These are phyloP conservation scores for Threskiornis aethiopicus DNA, from an alignment of 2,797 vertebrate genomes.

Conservation along the genomic window DNA sequence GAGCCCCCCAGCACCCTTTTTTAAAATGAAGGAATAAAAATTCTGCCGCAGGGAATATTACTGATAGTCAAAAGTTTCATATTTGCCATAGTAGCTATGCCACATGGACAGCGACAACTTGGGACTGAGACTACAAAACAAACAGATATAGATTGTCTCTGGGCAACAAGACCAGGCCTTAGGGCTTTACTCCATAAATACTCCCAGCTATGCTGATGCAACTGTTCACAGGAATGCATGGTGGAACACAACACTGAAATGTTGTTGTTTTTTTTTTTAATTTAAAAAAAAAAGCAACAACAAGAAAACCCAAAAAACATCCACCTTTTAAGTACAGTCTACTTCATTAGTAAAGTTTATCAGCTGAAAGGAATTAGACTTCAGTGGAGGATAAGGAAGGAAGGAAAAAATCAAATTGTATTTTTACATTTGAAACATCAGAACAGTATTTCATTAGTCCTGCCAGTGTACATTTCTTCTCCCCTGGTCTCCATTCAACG, in stretches of 20 bases:
- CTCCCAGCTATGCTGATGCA: constrained; percentile 15
- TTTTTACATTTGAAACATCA: not conserved
- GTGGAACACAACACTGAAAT: not conserved
- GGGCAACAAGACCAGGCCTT: constrained; percentile 18
- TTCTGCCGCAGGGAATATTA: not conserved
- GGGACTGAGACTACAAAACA: not conserved
- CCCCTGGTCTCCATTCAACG: not conserved
- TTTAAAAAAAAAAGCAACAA: not conserved
- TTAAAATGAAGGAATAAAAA: not conserved
- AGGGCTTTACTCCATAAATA: constrained; percentile 31
- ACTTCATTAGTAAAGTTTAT: not conserved
- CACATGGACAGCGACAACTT: not conserved
- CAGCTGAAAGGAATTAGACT: not conserved
- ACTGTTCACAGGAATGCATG: not conserved
- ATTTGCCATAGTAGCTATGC: not conserved
- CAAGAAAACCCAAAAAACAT: not conserved
- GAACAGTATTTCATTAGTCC: not conserved
- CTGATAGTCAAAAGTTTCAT: not conserved
- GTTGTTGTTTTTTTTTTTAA: not conserved
- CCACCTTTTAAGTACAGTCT: not conserved
- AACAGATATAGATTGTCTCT: constrained; percentile 40
- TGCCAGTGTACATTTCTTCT: not conserved
- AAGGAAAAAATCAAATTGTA: not conserved
- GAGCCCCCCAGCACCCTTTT: not conserved
- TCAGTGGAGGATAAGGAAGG: not conserved